Evolutionary conservation across 2,113 vertebrate genomes (phyloP), one percentile per base, ranked within the genome.

Genomic region (Dunckerocampus dactyliophorus): DNA sequence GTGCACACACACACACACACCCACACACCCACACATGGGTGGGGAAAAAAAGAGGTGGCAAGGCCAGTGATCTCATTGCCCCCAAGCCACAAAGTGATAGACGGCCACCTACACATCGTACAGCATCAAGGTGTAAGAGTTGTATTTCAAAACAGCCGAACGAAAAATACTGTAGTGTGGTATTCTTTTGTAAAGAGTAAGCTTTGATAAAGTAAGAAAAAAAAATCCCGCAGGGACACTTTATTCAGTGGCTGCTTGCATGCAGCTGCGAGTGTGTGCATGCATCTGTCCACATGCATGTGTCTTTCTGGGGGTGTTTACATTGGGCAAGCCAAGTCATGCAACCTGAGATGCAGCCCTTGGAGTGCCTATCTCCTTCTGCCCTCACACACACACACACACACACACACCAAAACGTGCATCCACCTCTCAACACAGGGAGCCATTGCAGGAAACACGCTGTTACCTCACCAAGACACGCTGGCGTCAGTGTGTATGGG

Each of bases 381-480:
- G 49, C 45, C n/a, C 43, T n/a, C 42, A 14, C 34, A n/a, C 69
- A 8, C 34, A 19, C 47, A 24, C 48, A 47, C 37, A 43, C 63
- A 47, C 46, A 66, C 67, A 66, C 54, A 75, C 50, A 61, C 65
- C 72, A 62, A 65, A 16, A 63, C 28, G n/a, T 0, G 13, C 70
- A 76, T 63, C 49, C 45, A 77, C 77, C 80, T 78, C 82, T 84
- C 80, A 79, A 59, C 77, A 75, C 81, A 24, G 42, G 69, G 64
- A 76, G 74, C 78, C 79, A 76, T 78, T 66, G 77, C 81, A 87
- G 88, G 84, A 89, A 85, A 81, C 69, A 58, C 59, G 75, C 67
- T 79, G 82, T 90, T 90, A 84, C 87, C 83, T 84, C 84, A 85
- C 77, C 62, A 89, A 86, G 88, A 90, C 87, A 83, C 67, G 71